A percentile compares a stretch with the other conserved stretches of the same genome.
Conservation (phyloP, 2,888 invertebrate species). For the Agrenia bidenticulata region DNA sequence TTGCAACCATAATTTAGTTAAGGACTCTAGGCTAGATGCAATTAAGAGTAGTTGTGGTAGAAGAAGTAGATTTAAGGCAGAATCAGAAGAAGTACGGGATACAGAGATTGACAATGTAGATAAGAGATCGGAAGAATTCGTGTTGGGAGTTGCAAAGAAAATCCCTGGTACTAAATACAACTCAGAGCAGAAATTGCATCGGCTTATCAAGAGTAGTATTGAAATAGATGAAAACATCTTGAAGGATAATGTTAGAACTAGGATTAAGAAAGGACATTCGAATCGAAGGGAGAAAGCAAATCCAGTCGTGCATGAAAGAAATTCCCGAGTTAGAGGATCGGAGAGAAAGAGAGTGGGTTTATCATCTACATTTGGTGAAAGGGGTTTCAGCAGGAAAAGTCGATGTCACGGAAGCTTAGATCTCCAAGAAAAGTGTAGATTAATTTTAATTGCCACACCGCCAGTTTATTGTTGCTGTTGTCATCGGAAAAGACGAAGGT, state of each 20-base stretch:
- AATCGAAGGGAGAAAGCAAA: too few relatives aligned
- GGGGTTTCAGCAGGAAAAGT: too few relatives aligned
- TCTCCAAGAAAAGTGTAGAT: constrained; percentile 22
- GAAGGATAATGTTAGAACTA: constrained; percentile 2
- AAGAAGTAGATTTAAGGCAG: neutral
- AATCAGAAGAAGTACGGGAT: constrained; percentile 8
- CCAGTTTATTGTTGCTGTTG: constrained; percentile 45
- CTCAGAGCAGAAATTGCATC: constrained; percentile 7
- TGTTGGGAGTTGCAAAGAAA: constrained; percentile 3
- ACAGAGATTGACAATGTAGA: constrained; percentile 14
- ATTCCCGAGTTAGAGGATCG: too few relatives aligned
- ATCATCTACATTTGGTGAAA: too few relatives aligned
- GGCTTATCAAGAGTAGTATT: constrained; percentile 12
- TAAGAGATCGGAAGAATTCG: constrained; percentile 17
- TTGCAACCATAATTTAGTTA: constrained; percentile 29
- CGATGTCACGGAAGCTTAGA: neutral
- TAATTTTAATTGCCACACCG: constrained; percentile 46
- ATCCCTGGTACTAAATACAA: neutral
- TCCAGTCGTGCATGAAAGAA: too few relatives aligned
- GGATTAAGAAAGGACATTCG: neutral
- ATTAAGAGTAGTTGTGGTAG: constrained; percentile 18
- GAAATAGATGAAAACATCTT: constrained; percentile 21
- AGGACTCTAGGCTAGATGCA: constrained; percentile 21
- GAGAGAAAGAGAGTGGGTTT: too few relatives aligned
- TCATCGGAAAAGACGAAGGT: constrained; percentile 39